Base-by-base conservation (phyloP, 1,140 invertebrate species). In the Ylistrum balloti region DNA sequence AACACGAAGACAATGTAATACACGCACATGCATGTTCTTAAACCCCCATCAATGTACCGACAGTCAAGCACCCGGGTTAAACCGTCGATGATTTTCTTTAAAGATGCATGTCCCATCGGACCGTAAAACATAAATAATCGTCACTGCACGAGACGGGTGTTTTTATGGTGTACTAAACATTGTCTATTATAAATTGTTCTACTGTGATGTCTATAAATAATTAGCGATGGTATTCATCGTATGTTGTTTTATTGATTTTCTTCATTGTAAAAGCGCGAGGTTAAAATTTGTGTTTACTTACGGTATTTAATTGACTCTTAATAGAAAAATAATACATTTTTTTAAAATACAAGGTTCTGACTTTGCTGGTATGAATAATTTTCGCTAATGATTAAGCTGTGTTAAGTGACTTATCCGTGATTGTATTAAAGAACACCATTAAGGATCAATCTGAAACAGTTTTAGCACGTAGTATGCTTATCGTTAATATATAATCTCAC, bases 11-110 rank as follows among this genome's bases (percentile, higher is more conserved):
- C 22, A 74, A 74, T 28, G 17, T 28, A n/a, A 74, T 28, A 11
- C 56, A 74, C 56, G 56, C 56, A 74, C 56, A 74, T 74, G 56
- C 56, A 74, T 74, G 56, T 74, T 74, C 56, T n/a, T n/a, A 74
- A 11, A 74, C 56, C 22, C 56, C n/a, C 56, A 74, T 74, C 56
- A 74, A 74, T 28, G 9, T 9, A 11, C 56, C 56, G 56, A 74
- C n/a, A 74, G 56, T 28, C 56, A 74, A 28, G 56, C 17, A 74
- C 56, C 56, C 56, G 56, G 56, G 28, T 74, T 74, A 74, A 9
- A 74, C 56, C 56, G 7, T 74, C 28, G 56, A 28, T 22, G 56
- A 74, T 74, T 74, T 17, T 22, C n/a, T 28, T 74, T 74, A 74
- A 74, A 74, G 56, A 28, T 74, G 0, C 56, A 74, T 74, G 56